phyloP scores from a whole-genome alignment of 2,113 vertebrate genomes.

The Scomber colias region DNA sequence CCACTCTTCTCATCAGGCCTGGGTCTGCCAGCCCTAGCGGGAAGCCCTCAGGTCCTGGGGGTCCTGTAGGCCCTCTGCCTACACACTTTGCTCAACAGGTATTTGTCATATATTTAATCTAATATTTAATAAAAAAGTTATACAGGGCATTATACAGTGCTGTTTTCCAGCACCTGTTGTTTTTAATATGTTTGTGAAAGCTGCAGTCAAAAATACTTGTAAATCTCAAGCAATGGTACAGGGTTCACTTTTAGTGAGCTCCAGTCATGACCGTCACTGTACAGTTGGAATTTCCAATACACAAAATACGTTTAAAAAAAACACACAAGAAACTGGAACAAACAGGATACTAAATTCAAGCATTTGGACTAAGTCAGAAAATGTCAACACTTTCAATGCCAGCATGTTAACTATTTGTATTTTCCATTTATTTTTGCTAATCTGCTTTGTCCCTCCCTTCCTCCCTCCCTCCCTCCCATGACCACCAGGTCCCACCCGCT shows the following conservation, averaged over 20 bases:
- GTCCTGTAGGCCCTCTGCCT: slow-evolving; percentile 90
- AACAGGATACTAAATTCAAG: background rate
- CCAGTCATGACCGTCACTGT: no score
- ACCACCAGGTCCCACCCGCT: slow-evolving; percentile 78
- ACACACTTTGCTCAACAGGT: slow-evolving; percentile 97
- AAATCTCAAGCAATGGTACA: background rate
- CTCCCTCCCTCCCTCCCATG: background rate
- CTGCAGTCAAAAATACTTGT: background rate
- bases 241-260: background rate
- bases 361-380: slow-evolving; percentile 11
- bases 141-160: background rate
- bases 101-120: slow-evolving; percentile 34
- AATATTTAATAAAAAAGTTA: background rate
- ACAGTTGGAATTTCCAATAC: no score
- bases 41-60: slow-evolving; percentile 90
- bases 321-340: background rate
- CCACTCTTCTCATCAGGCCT: slow-evolving; percentile 84
- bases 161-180: background rate
- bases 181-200: background rate
- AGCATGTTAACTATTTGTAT: slow-evolving; percentile 33
- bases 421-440: slow-evolving; percentile 29
- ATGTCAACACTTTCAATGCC: background rate
- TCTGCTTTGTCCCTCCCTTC: background rate
- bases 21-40: slow-evolving; percentile 97
- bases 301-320: no score